Conservation (phyloP, 2,113 vertebrate species). For the Bagarius yarrelli region DNA sequence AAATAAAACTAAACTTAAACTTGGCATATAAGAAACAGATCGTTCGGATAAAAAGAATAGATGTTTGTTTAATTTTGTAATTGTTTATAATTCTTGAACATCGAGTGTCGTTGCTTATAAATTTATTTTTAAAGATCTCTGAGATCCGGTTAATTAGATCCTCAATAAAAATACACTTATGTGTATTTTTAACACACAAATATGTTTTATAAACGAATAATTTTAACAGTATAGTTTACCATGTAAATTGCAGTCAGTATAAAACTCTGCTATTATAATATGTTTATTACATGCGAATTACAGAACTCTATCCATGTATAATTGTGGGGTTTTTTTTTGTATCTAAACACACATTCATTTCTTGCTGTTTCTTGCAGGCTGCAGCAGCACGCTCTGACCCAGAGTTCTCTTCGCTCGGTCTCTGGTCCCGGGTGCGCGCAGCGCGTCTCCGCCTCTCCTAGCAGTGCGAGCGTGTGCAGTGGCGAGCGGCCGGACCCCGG, state of each 20-base stretch:
- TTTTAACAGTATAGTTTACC: neutral
- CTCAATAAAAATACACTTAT: too few species aligned
- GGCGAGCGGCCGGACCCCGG: slow-evolving; percentile 84
- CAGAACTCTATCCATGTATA: neutral
- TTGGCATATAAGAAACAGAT: too few species aligned
- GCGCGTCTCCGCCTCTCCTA: slow-evolving; percentile 79
- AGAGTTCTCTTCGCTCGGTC: slow-evolving; percentile 79
- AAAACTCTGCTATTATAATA: neutral
- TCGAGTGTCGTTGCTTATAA: too few species aligned
- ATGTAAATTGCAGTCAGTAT: neutral
- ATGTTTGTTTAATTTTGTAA: too few species aligned
- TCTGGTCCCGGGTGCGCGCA: slow-evolving; percentile 84
- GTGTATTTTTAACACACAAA: too few species aligned
- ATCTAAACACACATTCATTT: neutral
- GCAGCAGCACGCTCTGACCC: slow-evolving; percentile 43
- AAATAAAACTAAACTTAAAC: too few species aligned
- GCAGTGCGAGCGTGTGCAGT: slow-evolving; percentile 84
- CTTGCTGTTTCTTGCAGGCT: slow-evolving; percentile 23
- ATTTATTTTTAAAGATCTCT: too few species aligned
- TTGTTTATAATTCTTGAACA: too few species aligned
- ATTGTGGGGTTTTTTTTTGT: neutral
- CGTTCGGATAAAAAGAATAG: too few species aligned
- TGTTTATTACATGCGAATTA: neutral
- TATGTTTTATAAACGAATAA: neutral
- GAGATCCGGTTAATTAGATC: too few species aligned